A percentile compares a stretch with the other conserved stretches of the same genome.
These are phyloP conservation scores for Potorous gilbertii DNA, from an alignment of 2,797 vertebrate species.

Conservation along the genomic window DNA sequence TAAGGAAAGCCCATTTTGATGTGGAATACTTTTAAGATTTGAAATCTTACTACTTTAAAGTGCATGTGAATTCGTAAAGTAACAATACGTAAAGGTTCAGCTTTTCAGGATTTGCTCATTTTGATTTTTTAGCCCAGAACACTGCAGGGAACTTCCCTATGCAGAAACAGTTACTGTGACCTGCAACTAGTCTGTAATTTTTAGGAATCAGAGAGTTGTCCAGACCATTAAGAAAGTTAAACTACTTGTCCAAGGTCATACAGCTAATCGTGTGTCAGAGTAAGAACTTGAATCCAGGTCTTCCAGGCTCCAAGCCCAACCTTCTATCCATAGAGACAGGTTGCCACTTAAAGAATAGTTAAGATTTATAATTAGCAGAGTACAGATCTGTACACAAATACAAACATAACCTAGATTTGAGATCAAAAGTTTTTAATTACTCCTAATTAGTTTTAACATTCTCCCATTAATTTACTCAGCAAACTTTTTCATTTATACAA, in stretches of 20 bases:
- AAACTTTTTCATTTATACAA: neutral
- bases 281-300: constrained; percentile 54
- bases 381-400: neutral
- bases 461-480: neutral
- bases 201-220: neutral
- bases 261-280: constrained; percentile 35
- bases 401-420: neutral
- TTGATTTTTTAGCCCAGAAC: neutral
- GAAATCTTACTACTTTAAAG: neutral
- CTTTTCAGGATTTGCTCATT: neutral
- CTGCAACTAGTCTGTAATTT: neutral
- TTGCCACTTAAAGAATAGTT: neutral
- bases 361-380: neutral
- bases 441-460: neutral
- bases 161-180: neutral
- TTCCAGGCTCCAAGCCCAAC: constrained; percentile 24
- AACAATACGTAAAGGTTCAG: neutral
- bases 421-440: neutral
- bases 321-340: neutral
- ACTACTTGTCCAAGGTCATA: constrained; percentile 14
- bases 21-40: neutral
- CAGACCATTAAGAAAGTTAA: constrained; percentile 29
- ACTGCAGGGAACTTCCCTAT: neutral
- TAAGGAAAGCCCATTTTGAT: neutral
- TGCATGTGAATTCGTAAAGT: neutral